Conservation (phyloP, 2,888 invertebrate genomes). For the Molanna angustata region DNA sequence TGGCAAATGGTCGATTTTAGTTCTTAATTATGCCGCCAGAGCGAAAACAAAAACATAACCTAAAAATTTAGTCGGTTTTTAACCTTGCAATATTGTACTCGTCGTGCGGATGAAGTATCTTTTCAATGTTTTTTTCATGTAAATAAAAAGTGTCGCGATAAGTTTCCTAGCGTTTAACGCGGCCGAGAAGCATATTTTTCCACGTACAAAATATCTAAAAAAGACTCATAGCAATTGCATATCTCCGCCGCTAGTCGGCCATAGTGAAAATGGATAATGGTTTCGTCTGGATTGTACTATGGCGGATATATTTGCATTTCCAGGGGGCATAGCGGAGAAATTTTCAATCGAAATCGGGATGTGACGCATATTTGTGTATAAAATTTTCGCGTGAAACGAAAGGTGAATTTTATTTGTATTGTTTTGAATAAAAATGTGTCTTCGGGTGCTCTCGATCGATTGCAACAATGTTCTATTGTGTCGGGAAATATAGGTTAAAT, state of each 20-base stretch:
- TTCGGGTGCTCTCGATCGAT: no score
- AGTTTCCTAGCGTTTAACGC: no score
- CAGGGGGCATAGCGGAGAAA: conserved; percentile 10
- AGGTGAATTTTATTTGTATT: no score
- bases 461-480: no score
- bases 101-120: no score
- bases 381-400: no score
- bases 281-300: conserved; percentile 24
- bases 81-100: not conserved
- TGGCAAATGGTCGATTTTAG: conserved; percentile 27
- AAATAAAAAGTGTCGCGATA: no score
- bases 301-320: conserved; percentile 23
- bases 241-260: conserved; percentile 10
- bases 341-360: conserved; percentile 1
- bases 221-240: not conserved
- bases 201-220: not conserved
- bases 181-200: no score
- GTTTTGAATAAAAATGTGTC: no score
- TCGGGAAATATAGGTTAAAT: no score
- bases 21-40: conserved; percentile 20
- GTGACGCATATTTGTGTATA: no score
- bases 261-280: conserved; percentile 23
- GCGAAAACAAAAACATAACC: conserved; percentile 28
- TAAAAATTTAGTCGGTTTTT: conserved; percentile 6
- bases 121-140: no score